Percentiles rank a stretch among this genome's conserved stretches.
phyloP scores from a whole-genome alignment of 2,797 vertebrate species.

The Tinamus major region DNA sequence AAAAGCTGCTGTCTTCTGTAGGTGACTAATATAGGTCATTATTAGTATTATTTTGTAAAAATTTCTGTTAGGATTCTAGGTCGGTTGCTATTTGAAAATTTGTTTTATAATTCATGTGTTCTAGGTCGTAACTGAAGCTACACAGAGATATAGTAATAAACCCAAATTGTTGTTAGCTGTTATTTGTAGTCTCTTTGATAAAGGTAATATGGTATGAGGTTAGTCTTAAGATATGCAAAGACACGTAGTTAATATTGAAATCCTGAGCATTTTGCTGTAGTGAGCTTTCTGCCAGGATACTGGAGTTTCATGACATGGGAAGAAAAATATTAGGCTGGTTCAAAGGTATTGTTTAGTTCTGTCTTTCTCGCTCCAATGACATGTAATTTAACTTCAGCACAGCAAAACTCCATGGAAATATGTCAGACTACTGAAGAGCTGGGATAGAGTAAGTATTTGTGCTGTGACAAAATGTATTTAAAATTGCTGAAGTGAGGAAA shows the following conservation, averaged over 20 bases:
- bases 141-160: not conserved
- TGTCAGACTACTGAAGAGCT: not conserved
- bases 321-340: not conserved
- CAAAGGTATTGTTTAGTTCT: not conserved
- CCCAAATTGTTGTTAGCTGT: not conserved
- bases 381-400: not conserved
- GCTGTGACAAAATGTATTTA: constrained; percentile 28
- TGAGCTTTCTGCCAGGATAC: not conserved
- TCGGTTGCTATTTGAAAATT: not conserved
- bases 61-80: not conserved
- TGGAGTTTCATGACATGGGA: not conserved
- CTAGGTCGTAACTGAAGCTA: too few relatives aligned
- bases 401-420: not conserved
- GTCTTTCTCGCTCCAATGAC: not conserved
- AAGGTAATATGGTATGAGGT: not conserved
- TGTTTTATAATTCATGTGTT: not conserved
- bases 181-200: not conserved
- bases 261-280: not conserved
- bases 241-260: not conserved
- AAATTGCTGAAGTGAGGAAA: constrained; percentile 32
- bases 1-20: fast-evolving
- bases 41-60: not conserved
- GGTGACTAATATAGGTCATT: fast-evolving
- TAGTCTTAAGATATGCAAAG: not conserved
- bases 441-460: constrained; percentile 22